Conservation (phyloP, 1,140 invertebrate species). For the Nasonia longicornis region DNA sequence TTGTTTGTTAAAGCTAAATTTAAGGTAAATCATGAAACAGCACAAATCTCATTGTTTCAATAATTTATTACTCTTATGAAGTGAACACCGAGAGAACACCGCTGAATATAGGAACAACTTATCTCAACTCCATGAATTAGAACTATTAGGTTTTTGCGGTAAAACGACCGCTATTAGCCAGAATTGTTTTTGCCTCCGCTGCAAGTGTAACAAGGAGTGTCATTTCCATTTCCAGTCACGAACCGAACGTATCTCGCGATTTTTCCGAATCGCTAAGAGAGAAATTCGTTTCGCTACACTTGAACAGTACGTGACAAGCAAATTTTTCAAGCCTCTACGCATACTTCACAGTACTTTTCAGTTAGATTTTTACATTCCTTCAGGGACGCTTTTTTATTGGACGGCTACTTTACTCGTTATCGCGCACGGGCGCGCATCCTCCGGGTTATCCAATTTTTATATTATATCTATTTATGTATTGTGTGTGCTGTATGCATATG, state of each 20-base stretch:
- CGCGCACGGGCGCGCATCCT: background rate
- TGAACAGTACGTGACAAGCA: constrained; percentile 9
- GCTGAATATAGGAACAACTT: background rate
- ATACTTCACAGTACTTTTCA: constrained; percentile 24
- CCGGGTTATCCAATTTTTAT: background rate
- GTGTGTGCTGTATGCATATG: no score
- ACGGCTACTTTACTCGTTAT: background rate
- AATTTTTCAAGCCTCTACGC: background rate
- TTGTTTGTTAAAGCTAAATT: no score
- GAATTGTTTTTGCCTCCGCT: background rate
- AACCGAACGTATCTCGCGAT: constrained; percentile 18
- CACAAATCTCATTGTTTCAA: no score
- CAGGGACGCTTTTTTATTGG: background rate
- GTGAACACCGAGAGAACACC: no score
- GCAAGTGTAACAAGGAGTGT: background rate
- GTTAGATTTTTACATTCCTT: constrained; percentile 10
- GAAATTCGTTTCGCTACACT: constrained; percentile 29
- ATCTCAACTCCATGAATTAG: background rate
- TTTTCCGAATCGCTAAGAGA: constrained; percentile 26
- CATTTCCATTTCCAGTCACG: constrained; percentile 34
- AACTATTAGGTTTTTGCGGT: background rate
- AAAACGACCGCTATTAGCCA: background rate
- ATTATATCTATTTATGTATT: no score
- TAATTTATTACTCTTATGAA: no score
- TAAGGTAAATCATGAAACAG: no score